Evolutionary conservation across 2,113 vertebrate genomes (phyloP).

Genomic region (Ahaetulla prasina): DNA sequence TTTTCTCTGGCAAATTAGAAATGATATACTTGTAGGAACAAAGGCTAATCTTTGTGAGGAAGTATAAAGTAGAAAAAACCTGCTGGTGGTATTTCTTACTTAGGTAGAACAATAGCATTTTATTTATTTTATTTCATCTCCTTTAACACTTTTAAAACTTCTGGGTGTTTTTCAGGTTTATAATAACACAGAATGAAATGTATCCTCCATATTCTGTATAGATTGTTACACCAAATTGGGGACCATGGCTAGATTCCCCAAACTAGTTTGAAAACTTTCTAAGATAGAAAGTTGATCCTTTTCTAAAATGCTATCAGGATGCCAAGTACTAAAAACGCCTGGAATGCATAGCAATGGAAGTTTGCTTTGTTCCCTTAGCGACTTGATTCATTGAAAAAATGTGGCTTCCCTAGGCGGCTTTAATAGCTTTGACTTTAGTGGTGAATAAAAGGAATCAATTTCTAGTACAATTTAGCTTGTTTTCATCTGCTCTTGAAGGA

Average conservation of each 20-base stretch:
- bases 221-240: constrained; percentile 23
- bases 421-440: constrained; percentile 68
- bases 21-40: constrained; percentile 30
- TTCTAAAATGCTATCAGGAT: constrained; percentile 71
- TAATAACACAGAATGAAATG: constrained; percentile 35
- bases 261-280: constrained; percentile 40
- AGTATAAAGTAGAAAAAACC: constrained; percentile 21
- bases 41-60: constrained; percentile 7
- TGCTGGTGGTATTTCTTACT: not conserved
- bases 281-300: constrained; percentile 48
- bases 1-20: constrained; percentile 24
- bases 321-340: constrained; percentile 88
- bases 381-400: constrained; percentile 81
- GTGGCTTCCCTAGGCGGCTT: constrained; percentile 73
- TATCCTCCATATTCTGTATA: constrained; percentile 25
- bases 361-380: constrained; percentile 93
- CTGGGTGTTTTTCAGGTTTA: constrained; percentile 9
- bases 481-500: constrained; percentile 74
- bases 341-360: constrained; percentile 92
- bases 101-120: not conserved
- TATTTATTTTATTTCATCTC: constrained; percentile 14
- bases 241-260: constrained; percentile 41
- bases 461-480: constrained; percentile 62
- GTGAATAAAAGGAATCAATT: constrained; percentile 65
- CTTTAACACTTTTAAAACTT: constrained; percentile 38